Percentiles rank a stretch among this genome's conserved stretches.
Conservation (phyloP, 2,888 invertebrate species). For the Oscheius sp. region DNA sequence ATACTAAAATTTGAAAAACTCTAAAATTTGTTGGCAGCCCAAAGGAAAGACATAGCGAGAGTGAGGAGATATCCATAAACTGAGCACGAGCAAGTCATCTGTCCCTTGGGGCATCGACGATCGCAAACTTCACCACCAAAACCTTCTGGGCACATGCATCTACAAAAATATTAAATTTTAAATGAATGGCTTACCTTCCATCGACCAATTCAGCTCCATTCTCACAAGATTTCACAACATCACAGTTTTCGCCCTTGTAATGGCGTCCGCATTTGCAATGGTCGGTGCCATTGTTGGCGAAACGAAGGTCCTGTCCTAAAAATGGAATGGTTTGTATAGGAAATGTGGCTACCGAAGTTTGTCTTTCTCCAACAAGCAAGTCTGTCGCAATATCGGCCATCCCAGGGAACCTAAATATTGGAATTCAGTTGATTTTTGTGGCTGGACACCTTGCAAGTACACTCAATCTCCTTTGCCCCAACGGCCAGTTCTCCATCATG, state of each 20-base stretch:
- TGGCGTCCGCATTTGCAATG: conserved; percentile 65
- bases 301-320: conserved; percentile 41
- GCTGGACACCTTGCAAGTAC: conserved; percentile 59
- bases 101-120: conserved; percentile 61
- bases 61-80: neutral
- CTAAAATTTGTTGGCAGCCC: conserved; percentile 20
- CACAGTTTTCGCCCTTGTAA: conserved; percentile 66
- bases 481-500: conserved; percentile 68
- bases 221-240: conserved; percentile 56
- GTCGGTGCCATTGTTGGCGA: conserved; percentile 51
- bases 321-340: neutral
- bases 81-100: conserved; percentile 46
- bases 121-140: conserved; percentile 69
- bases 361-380: conserved; percentile 71
- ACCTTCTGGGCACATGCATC: conserved; percentile 66
- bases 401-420: conserved; percentile 65
- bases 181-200: conserved; percentile 40
- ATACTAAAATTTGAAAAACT: neutral
- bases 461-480: conserved; percentile 65
- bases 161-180: conserved; percentile 21
- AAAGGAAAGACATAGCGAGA: conserved; percentile 14
- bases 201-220: conserved; percentile 62
- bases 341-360: conserved; percentile 29
- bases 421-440: neutral
- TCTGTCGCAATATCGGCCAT: conserved; percentile 68